Percentiles rank a stretch among this genome's conserved stretches.
Conservation (phyloP, 2,888 invertebrate genomes). For the Drosophila cognata region DNA sequence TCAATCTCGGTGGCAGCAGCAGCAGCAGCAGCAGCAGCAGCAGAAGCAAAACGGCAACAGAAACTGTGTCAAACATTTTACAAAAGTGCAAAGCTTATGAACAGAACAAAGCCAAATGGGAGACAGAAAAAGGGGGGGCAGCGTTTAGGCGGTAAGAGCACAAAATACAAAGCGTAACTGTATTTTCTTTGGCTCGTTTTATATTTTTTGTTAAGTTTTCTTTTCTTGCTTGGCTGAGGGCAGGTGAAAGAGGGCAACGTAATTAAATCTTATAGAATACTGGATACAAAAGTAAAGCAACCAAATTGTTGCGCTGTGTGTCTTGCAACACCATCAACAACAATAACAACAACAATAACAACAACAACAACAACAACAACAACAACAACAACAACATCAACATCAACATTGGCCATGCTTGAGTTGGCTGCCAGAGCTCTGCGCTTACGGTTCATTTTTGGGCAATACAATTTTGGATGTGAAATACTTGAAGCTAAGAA, state of each 20-base stretch:
- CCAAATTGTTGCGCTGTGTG: conserved; percentile 48
- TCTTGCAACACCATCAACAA: conserved; percentile 44
- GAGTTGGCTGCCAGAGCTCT: conserved; percentile 57
- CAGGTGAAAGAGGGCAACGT: conserved; percentile 53
- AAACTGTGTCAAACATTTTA: conserved; percentile 79
- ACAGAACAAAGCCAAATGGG: conserved; percentile 74
- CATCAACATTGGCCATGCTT: conserved; percentile 60
- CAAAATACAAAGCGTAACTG: conserved; percentile 75
- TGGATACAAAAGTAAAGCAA: conserved; percentile 39
- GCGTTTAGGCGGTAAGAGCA: conserved; percentile 61
- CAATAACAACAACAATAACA: conserved; percentile 19
- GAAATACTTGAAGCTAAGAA: conserved; percentile 58
- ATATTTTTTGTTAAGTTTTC: conserved; percentile 24
- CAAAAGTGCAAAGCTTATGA: conserved; percentile 69
- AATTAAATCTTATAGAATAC: conserved; percentile 74
- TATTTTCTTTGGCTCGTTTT: conserved; percentile 33
- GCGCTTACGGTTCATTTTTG: conserved; percentile 55
- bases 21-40: conserved; percentile 16
- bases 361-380: background rate
- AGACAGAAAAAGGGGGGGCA: conserved; percentile 65
- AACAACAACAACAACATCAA: conserved; percentile 24
- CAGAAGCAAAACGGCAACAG: conserved; percentile 47
- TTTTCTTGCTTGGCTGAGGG: conserved; percentile 1
- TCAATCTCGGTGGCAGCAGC: conserved; percentile 45
- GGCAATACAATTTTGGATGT: conserved; percentile 55